phyloP scores from a whole-genome alignment of 2,113 vertebrate species.

The Leucosticte australis region DNA sequence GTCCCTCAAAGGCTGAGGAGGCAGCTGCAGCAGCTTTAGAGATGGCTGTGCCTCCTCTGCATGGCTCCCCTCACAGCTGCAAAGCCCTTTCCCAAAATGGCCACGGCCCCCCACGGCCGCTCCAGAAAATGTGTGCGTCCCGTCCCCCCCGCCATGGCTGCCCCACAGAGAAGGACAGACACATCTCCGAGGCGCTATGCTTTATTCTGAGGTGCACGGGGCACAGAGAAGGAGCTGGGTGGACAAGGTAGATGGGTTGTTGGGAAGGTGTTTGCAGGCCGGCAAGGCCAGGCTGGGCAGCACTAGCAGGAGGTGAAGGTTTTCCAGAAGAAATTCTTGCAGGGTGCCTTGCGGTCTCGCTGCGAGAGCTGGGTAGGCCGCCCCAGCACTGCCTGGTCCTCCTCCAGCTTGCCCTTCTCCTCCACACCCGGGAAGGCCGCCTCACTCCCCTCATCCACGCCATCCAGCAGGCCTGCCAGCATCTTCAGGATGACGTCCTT shows the following conservation, averaged over 20 bases:
- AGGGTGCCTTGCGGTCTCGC: constrained; percentile 87
- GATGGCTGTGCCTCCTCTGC: accelerated
- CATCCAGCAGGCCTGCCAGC: constrained; percentile 80
- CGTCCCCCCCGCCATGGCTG: not conserved
- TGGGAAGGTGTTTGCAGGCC: not conserved
- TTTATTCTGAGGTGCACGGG: constrained; percentile 71
- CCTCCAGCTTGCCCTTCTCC: constrained; percentile 79
- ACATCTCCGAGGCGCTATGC: constrained; percentile 67
- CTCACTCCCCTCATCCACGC: constrained; percentile 63
- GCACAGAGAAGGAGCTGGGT: not conserved
- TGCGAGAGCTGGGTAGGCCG: constrained; percentile 76
- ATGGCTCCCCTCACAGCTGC: accelerated
- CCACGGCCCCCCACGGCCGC: accelerated
- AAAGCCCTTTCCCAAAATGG: not conserved
- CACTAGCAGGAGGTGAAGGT: constrained; percentile 90
- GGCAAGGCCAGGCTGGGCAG: not conserved
- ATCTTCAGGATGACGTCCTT: constrained; percentile 84
- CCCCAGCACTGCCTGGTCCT: constrained; percentile 75
- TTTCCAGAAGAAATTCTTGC: constrained; percentile 96
- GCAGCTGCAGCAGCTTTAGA: not conserved
- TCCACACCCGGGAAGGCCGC: constrained; percentile 53
- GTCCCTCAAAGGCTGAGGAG: not conserved
- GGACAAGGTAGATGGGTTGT: not conserved
- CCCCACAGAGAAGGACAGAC: not conserved
- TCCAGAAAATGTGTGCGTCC: not conserved